Conservation (phyloP, 2,113 vertebrate species). For the Ptilonorhynchus violaceus region DNA sequence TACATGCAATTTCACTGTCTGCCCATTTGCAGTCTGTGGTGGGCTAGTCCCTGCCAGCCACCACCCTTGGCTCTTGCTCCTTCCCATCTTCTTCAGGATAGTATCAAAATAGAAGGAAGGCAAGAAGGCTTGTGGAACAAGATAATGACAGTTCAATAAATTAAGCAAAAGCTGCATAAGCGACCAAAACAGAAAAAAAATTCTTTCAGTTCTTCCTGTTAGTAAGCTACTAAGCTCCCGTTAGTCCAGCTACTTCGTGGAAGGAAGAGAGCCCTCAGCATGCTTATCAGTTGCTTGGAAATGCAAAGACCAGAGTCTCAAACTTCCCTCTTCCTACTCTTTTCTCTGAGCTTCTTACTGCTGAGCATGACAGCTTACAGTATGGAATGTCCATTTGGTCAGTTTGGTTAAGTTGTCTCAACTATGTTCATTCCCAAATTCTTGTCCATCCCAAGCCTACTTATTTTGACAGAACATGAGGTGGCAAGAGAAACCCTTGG, state of each 20-base stretch:
- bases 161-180: background rate
- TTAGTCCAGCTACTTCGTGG: background rate
- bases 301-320: background rate
- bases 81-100: background rate
- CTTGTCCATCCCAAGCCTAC: background rate
- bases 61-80: background rate
- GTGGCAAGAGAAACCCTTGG: background rate
- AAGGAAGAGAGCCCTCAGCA: background rate
- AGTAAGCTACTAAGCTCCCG: no score
- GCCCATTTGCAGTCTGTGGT: background rate
- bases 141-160: background rate
- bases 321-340: background rate
- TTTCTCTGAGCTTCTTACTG: background rate
- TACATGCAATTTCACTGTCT: background rate
- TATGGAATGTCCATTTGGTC: background rate
- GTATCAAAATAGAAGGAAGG: background rate
- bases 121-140: background rate
- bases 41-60: background rate
- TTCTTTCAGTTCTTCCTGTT: background rate
- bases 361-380: background rate
- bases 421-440: background rate
- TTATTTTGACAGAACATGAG: background rate
- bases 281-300: background rate
- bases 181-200: background rate
- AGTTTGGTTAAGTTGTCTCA: background rate